Percentiles rank a stretch among this genome's conserved stretches.
Conservation (phyloP, 1,140 invertebrate species). For the Drosophila lacteicornis region DNA sequence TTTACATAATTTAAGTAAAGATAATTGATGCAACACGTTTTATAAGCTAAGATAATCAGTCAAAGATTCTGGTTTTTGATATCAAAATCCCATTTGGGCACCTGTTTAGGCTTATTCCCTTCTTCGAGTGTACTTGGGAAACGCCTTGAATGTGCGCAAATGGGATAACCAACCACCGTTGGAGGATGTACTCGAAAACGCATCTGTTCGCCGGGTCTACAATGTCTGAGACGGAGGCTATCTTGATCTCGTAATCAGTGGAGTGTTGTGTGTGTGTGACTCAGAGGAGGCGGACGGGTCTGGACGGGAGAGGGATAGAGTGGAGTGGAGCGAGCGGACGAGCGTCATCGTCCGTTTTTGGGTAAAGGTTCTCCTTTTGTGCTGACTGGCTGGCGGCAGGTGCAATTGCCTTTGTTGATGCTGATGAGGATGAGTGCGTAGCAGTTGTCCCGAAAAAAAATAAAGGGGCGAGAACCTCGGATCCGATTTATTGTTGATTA, state of each 20-base stretch:
- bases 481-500: constrained; percentile 59
- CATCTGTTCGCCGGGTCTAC: constrained; percentile 54
- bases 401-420: constrained; percentile 40
- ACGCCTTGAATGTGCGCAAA: constrained; percentile 38
- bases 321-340: constrained; percentile 4
- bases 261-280: constrained; percentile 10
- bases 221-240: constrained; percentile 38
- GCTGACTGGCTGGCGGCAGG: constrained; percentile 22
- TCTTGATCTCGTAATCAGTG: constrained; percentile 74
- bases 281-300: neutral
- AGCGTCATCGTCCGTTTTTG: constrained; percentile 43
- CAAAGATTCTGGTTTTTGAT: too few species aligned
- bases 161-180: constrained; percentile 51
- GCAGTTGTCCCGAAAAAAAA: constrained; percentile 36
- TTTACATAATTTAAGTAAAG: neutral
- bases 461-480: constrained; percentile 39
- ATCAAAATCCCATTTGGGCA: neutral
- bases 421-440: constrained; percentile 29
- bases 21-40: neutral
- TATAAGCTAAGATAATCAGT: too few species aligned
- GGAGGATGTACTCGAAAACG: constrained; percentile 55
- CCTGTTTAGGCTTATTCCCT: neutral
- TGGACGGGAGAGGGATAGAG: neutral
- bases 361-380: constrained; percentile 24
- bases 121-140: constrained; percentile 21